Evolutionary conservation across 1,140 invertebrate genomes (phyloP), one percentile per base, ranked within the genome.

Genomic region (Sycophila sp.): DNA sequence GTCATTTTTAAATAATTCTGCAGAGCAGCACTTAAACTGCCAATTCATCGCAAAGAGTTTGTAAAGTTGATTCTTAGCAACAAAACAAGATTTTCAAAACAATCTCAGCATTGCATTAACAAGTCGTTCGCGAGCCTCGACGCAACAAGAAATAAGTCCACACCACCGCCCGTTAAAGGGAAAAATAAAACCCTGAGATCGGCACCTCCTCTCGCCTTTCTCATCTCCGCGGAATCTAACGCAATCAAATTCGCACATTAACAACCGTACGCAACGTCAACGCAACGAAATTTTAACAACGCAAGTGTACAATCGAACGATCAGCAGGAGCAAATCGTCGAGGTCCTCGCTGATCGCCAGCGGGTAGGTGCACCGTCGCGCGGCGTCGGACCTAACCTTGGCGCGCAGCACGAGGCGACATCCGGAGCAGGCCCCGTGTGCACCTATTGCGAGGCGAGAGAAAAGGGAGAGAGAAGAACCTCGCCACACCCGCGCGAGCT

Each of bases 81-180:
- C 65, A 68, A 68, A n/a, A 68, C 40, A 58, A 56, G 34, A 56
- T 56, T 45, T 32, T 58, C 64, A 67, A 38, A 67, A 67, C 64
- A 67, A n/a, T 55, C 63, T 53, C 1, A 22, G 8, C 45, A 60
- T 45, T 60, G 28, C 13, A 38, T 30, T 40, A 59, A 13, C n/a
- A n/a, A n/a, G n/a, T 26, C 32, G 30, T 10, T 40, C 13, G 15
- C 1, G 22, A 40, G 1, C 13, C 32, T 36, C 24, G n/a, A 59
- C 40, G n/a, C n/a, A n/a, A n/a, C n/a, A n/a, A n/a, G n/a, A n/a
- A n/a, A n/a, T n/a, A n/a, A n/a, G n/a, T n/a, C n/a, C n/a, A n/a
- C n/a, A n/a, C n/a, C n/a, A n/a, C n/a, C n/a, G n/a, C n/a, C n/a
- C n/a, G n/a, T n/a, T n/a, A n/a, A 24, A 59, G 40, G 24, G 17